These are phyloP conservation scores for Anastrepha obliqua DNA, from an alignment of 1,140 invertebrate genomes.

Conservation along the genomic window DNA sequence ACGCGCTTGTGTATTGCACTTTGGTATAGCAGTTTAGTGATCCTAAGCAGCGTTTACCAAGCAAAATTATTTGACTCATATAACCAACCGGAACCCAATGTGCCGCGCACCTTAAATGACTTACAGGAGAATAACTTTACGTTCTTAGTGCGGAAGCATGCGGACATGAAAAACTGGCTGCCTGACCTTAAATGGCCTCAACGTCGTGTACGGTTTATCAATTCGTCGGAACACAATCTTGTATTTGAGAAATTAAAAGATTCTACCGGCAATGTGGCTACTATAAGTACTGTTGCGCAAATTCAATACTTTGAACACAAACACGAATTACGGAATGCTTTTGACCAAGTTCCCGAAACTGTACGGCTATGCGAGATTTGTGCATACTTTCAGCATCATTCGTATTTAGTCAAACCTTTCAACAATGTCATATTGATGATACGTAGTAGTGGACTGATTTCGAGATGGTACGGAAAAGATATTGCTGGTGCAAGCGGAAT, in stretches of 20 bases:
- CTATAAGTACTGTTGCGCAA: not conserved
- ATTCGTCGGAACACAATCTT: not conserved
- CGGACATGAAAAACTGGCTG: not conserved
- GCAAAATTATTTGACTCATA: constrained; percentile 20
- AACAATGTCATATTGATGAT: not conserved
- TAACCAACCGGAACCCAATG: not conserved
- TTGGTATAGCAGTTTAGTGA: not conserved
- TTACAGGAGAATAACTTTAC: not conserved
- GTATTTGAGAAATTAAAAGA: not conserved
- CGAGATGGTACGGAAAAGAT: not conserved
- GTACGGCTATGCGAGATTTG: not conserved
- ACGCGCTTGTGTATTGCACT: not conserved
- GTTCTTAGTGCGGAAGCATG: not conserved
- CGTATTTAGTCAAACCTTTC: not conserved
- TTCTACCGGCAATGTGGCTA: not conserved
- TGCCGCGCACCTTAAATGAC: not conserved
- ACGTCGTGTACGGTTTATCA: not conserved
- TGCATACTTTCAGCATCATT: constrained; percentile 16
- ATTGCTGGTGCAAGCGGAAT: not conserved
- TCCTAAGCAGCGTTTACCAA: not conserved
- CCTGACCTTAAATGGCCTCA: not conserved
- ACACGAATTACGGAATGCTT: not conserved
- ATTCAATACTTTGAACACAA: not conserved
- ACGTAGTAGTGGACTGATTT: not conserved
- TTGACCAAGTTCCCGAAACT: not conserved